Base-by-base conservation (phyloP, 1,140 invertebrate genomes). In the Drosophila baimaii region DNA sequence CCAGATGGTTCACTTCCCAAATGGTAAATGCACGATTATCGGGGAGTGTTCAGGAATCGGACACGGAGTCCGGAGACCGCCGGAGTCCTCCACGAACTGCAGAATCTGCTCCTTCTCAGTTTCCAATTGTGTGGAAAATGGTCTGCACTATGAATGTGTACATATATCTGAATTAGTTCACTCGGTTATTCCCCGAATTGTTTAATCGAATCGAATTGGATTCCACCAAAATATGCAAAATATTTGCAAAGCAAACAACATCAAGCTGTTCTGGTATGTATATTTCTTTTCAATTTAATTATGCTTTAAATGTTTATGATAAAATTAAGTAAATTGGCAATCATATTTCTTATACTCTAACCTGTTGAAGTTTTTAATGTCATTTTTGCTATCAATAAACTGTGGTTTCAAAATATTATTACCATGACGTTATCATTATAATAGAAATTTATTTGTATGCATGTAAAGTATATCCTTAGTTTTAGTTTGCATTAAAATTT, bases 21-120 rank as follows among this genome's bases (percentile, higher is more conserved):
- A 85, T 78, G 78, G 63, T 72, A 74, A 86, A 81, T 81, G 78
- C 55, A 52, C 78, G 74, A 84, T 74, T 81, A 84, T 77, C 54
- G 33, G 41, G 44, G 58, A 52, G 65, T 49, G 68, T 46, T 68
- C 57, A 47, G 69, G 55, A 80, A 75, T 66, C 62, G 49, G 51
- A 56, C 49, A 37, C 15, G 39, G 49, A 61, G 47, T 21, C 13
- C 52, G 13, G 21, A 58, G 23, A 27, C 12, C 12, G 25, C 12
- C 12, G 25, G 17, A 46, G 52, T 61, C 51, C 35, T 7, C 15
- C 35, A 35, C 13, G 51, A 5, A 9, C 23, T 39, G 8, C 17
- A 49, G 59, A 41, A 51, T 47, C n/a, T 58, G 31, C 15, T 19
- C 17, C 47, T 19, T 29, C 47, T 39, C 41, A 47, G 51, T n/a